These are phyloP conservation scores for Coelinius sp. DNA, from an alignment of 2,888 invertebrate genomes.

Conservation along the genomic window DNA sequence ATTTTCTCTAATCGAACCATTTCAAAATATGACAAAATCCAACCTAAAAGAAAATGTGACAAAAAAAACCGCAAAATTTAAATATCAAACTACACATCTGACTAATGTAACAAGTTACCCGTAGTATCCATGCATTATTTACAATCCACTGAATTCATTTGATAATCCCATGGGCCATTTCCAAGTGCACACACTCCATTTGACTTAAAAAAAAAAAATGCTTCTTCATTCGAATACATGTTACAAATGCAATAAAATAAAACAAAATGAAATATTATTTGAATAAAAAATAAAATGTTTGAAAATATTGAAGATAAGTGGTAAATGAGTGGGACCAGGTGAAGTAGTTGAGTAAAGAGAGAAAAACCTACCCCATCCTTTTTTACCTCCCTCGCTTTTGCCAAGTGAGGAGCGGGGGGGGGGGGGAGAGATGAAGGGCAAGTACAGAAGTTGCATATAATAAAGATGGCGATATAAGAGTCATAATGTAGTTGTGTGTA, in stretches of 20 bases:
- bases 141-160: slow-evolving; percentile 34
- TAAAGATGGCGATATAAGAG: slow-evolving; percentile 70
- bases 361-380: no score
- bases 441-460: slow-evolving; percentile 58
- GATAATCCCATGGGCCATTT: slow-evolving; percentile 27
- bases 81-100: neutral
- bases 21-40: no score
- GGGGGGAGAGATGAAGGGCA: neutral
- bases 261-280: slow-evolving; percentile 31
- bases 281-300: slow-evolving; percentile 20
- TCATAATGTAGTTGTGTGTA: slow-evolving; percentile 68
- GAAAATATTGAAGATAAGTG: slow-evolving; percentile 34
- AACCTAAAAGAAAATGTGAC: neutral
- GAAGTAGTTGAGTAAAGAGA: no score
- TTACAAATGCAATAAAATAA: slow-evolving; percentile 1
- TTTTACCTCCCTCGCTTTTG: neutral
- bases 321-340: slow-evolving; percentile 35
- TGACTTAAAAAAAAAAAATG: slow-evolving; percentile 7
- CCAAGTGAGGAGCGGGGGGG: slow-evolving; percentile 6
- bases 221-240: neutral
- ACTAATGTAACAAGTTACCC: slow-evolving; percentile 25
- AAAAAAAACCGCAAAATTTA: neutral
- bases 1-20: no score
- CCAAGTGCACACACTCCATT: slow-evolving; percentile 1
- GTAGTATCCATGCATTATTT: slow-evolving; percentile 28